Evolutionary conservation across 2,797 vertebrate genomes (phyloP).

Genomic region (Podarcis siculus): DNA sequence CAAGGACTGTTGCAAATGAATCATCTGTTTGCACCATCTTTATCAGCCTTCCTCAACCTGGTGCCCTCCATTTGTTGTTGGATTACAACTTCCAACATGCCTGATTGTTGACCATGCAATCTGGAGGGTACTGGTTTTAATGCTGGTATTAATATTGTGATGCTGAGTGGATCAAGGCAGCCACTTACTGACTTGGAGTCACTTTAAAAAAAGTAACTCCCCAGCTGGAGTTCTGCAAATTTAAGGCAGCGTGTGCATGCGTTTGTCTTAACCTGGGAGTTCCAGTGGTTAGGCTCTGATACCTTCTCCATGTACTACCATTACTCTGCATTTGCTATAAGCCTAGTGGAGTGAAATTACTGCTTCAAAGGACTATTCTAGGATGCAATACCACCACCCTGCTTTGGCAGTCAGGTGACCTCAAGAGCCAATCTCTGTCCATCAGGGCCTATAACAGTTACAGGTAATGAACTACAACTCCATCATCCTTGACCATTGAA

Average conservation of each 20-base stretch:
- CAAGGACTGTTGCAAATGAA: conserved; percentile 66
- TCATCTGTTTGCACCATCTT: conserved; percentile 64
- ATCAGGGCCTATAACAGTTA: too few relatives aligned
- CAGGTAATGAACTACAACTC: too few relatives aligned
- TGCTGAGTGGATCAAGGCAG: conserved; percentile 19
- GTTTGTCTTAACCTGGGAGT: neutral
- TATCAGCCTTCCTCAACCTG: neutral
- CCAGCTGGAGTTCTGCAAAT: neutral
- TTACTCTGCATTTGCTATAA: neutral
- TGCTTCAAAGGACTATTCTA: too few relatives aligned
- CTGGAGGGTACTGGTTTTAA: neutral
- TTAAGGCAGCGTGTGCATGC: neutral
- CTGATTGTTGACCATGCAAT: neutral
- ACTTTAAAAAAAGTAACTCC: neutral
- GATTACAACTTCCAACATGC: neutral
- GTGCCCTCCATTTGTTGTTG: neutral
- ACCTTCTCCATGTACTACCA: neutral
- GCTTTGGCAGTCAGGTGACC: too few relatives aligned
- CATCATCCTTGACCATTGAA: too few relatives aligned
- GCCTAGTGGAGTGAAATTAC: too few relatives aligned
- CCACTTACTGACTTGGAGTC: neutral
- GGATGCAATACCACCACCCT: too few relatives aligned
- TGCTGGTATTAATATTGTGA: neutral
- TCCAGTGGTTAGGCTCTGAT: neutral
- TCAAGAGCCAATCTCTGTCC: too few relatives aligned